Conservation (phyloP, 1,140 invertebrate genomes). For the Nephotettix cincticeps region DNA sequence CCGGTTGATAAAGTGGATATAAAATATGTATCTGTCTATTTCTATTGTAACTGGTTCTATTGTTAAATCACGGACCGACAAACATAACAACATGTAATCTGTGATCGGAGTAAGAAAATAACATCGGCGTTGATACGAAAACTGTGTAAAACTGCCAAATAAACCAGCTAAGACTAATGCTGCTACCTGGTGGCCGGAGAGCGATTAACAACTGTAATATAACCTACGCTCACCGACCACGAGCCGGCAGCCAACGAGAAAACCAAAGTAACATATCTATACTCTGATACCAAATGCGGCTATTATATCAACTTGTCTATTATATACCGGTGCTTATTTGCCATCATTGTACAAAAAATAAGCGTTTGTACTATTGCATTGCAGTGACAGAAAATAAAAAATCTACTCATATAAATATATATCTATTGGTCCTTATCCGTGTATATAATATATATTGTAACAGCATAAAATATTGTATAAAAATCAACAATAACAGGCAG, state of each 20-base stretch:
- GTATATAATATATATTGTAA: conserved; percentile 19
- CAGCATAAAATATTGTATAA: conserved; percentile 23
- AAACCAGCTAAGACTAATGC: conserved; percentile 10
- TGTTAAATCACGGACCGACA: conserved; percentile 3
- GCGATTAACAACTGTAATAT: neutral
- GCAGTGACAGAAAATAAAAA: conserved; percentile 10
- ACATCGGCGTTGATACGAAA: neutral
- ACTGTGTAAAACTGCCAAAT: neutral
- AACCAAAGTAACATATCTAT: conserved; percentile 16
- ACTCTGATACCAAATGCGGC: neutral
- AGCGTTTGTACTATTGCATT: conserved; percentile 22
- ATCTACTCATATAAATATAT: conserved; percentile 11
- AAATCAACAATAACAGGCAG: conserved; percentile 19
- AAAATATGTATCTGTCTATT: neutral
- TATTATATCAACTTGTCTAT: conserved; percentile 18
- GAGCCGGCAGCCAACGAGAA: neutral
- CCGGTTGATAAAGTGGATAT: conserved; percentile 13
- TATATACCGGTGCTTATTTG: conserved; percentile 13
- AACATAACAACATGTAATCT: neutral
- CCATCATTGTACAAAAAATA: conserved; percentile 19
- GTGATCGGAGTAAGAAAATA: conserved; percentile 8
- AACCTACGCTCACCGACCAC: neutral
- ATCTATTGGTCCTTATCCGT: conserved; percentile 10
- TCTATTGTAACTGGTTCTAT: conserved; percentile 21
- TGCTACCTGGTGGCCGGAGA: neutral